These are phyloP conservation scores for Scomber scombrus DNA, from an alignment of 2,113 vertebrate species.

Conservation along the genomic window DNA sequence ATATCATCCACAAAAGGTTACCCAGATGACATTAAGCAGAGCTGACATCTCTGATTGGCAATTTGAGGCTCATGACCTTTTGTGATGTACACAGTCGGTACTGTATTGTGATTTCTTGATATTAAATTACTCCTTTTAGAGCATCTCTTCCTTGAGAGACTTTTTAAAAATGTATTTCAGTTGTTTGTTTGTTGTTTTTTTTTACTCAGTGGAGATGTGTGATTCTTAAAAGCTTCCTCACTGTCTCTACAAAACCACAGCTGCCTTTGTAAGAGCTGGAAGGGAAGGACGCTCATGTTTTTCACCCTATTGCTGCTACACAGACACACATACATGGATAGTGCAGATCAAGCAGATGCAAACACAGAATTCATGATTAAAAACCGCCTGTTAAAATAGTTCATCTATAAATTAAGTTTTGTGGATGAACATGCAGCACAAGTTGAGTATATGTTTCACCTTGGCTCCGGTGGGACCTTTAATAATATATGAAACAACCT, in stretches of 20 bases:
- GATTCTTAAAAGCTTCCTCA: not conserved
- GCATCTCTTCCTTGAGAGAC: not conserved
- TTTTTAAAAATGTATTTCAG: not conserved
- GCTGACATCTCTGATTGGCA: slow-evolving; percentile 82
- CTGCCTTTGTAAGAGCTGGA: not conserved
- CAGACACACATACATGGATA: not conserved
- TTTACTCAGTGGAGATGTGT: slow-evolving; percentile 19
- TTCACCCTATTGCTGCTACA: not conserved
- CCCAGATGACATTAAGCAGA: slow-evolving; percentile 83
- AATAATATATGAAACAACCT: slow-evolving; percentile 20
- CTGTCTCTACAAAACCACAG: slow-evolving; percentile 2
- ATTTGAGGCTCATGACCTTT: slow-evolving; percentile 82
- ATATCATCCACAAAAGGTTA: slow-evolving; percentile 83
- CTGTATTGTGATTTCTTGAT: slow-evolving; percentile 36
- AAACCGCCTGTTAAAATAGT: slow-evolving; percentile 6
- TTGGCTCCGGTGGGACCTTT: not conserved
- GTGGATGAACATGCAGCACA: not conserved
- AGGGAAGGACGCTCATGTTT: not conserved
- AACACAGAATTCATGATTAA: not conserved
- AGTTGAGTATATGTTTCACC: slow-evolving; percentile 1
- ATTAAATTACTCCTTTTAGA: slow-evolving; percentile 41
- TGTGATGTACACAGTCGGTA: slow-evolving; percentile 53
- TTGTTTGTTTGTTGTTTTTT: not conserved
- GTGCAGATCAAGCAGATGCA: not conserved
- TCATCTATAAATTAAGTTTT: not conserved